Percentiles rank a stretch among this genome's conserved stretches.
These are phyloP conservation scores for Carposina sasakii DNA, from an alignment of 1,140 invertebrate species.

Conservation along the genomic window DNA sequence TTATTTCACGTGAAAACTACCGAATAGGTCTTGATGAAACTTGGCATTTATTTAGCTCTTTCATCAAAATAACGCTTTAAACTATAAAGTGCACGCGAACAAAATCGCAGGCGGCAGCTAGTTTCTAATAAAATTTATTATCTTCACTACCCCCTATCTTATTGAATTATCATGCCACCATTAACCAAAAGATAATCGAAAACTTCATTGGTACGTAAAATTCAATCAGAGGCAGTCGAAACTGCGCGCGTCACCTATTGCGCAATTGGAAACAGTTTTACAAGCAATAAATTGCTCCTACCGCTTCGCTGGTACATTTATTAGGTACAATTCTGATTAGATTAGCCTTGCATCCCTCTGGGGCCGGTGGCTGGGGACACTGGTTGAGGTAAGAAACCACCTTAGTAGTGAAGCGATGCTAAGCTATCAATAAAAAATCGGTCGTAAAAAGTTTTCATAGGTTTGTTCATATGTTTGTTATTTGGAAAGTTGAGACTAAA, in stretches of 20 bases:
- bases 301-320: slow-evolving; percentile 63
- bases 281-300: slow-evolving; percentile 66
- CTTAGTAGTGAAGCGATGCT: too few species aligned
- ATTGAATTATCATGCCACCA: slow-evolving; percentile 16
- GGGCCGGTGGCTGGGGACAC: slow-evolving; percentile 50
- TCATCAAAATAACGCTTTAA: too few species aligned
- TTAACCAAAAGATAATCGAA: slow-evolving; percentile 24
- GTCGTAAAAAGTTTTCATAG: too few species aligned
- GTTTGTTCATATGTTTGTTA: too few species aligned
- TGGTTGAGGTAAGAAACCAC: too few species aligned
- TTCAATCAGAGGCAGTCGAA: slow-evolving; percentile 57
- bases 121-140: slow-evolving; percentile 2
- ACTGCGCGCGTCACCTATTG: slow-evolving; percentile 54
- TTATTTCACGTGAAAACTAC: too few species aligned
- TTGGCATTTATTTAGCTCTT: too few species aligned
- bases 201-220: slow-evolving; percentile 50
- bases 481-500: too few species aligned
- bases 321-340: slow-evolving; percentile 70
- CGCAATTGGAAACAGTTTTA: slow-evolving; percentile 70
- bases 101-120: too few species aligned
- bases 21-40: too few species aligned
- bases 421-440: too few species aligned
- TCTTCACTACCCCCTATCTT: slow-evolving; percentile 11
- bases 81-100: too few species aligned
- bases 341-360: slow-evolving; percentile 64